phyloP scores from a whole-genome alignment of 2,888 invertebrate species.

The Drosophila pseudotakahashii region DNA sequence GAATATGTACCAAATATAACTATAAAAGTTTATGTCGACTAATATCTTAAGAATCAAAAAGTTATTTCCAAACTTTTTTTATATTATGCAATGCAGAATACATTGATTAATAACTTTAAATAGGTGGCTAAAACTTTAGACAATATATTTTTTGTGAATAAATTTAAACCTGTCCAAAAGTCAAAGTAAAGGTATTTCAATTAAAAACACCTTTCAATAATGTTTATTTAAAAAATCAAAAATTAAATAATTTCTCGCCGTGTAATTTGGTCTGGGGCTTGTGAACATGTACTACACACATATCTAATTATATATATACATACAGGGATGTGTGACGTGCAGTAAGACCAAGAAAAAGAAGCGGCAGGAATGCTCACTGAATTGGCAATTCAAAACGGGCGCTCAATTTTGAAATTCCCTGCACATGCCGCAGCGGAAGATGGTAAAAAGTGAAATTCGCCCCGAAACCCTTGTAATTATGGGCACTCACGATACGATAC shows the following conservation, averaged over 20 bases:
- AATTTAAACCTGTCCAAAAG: too few species aligned
- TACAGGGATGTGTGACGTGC: background rate
- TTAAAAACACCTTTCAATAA: too few species aligned
- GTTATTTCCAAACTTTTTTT: too few species aligned
- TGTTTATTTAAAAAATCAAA: too few species aligned
- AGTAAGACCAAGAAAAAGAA: constrained; percentile 28
- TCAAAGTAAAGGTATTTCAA: too few species aligned
- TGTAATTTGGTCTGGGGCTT: constrained; percentile 6
- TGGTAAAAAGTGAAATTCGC: constrained; percentile 38
- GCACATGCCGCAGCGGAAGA: constrained; percentile 34
- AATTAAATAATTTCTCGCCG: background rate
- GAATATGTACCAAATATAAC: too few species aligned
- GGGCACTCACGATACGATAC: constrained; percentile 1
- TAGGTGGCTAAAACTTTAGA: too few species aligned
- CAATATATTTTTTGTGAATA: too few species aligned
- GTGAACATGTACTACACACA: background rate
- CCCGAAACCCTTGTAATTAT: constrained; percentile 38
- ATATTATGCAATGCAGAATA: too few species aligned
- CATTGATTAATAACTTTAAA: too few species aligned
- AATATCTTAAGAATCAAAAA: too few species aligned
- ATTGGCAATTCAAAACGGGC: constrained; percentile 43
- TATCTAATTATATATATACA: background rate
- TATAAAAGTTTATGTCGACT: too few species aligned
- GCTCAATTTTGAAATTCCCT: constrained; percentile 37
- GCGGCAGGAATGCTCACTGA: constrained; percentile 31